Conservation (phyloP, 2,113 vertebrate species). For the Ivindomyrus marchei region DNA sequence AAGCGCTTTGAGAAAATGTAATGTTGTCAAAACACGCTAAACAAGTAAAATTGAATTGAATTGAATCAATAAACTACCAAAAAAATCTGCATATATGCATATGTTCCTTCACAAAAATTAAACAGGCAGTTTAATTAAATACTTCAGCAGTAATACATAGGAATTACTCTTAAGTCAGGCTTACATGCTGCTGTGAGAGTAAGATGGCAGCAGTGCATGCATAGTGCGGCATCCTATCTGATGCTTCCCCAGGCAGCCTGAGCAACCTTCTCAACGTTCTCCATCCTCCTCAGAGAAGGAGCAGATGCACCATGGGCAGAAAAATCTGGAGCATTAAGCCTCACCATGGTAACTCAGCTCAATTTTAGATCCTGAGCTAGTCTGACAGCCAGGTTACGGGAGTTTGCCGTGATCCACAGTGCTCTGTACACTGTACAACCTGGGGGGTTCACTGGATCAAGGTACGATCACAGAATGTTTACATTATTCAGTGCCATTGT, state of each 20-base stretch:
- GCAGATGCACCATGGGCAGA: constrained; percentile 47
- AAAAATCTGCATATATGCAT: neutral
- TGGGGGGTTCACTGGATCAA: neutral
- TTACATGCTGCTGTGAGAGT: neutral
- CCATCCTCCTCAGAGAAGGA: constrained; percentile 34
- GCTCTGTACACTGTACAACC: neutral
- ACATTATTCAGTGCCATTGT: neutral
- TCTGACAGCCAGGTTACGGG: constrained; percentile 49
- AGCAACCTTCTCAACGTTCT: constrained; percentile 21
- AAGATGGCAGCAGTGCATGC: neutral
- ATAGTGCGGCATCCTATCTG: neutral
- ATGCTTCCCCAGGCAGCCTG: neutral
- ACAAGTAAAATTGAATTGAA: neutral
- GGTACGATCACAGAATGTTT: neutral
- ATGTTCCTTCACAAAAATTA: neutral
- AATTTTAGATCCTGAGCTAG: constrained; percentile 48
- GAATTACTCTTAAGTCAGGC: constrained; percentile 15
- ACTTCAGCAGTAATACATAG: neutral
- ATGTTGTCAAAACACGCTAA: too few relatives aligned
- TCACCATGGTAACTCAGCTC: constrained; percentile 36
- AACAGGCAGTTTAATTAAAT: neutral
- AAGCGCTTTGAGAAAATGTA: too few relatives aligned
- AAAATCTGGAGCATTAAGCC: constrained; percentile 55
- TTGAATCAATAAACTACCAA: neutral
- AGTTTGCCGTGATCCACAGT: constrained; percentile 21